These are phyloP conservation scores for Microcebus lehilahytsara DNA, from an alignment of 2,113 vertebrate genomes.

Conservation along the genomic window DNA sequence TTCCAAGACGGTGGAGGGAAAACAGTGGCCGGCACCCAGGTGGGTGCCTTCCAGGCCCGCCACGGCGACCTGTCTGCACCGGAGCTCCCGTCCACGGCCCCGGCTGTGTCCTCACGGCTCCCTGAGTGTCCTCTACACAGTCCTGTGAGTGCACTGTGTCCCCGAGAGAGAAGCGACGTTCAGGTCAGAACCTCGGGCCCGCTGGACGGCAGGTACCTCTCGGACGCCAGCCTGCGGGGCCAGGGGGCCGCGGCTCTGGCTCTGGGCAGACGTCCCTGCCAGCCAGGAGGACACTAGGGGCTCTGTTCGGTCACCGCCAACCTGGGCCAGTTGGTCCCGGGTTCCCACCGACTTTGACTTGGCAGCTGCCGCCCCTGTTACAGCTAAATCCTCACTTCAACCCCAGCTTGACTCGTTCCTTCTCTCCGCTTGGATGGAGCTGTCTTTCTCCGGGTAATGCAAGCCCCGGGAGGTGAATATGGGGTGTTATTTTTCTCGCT, in stretches of 20 bases:
- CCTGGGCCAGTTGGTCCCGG: not conserved
- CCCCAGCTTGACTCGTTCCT: not conserved
- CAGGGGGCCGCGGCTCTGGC: not conserved
- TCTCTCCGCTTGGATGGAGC: conserved; percentile 3
- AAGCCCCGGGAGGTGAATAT: not conserved
- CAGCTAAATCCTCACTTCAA: not conserved
- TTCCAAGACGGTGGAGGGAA: conserved; percentile 52
- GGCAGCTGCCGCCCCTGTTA: conserved; percentile 44
- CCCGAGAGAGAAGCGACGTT: fast-evolving
- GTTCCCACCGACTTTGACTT: conserved; percentile 64
- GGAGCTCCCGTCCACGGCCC: fast-evolving
- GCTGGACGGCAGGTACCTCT: fast-evolving
- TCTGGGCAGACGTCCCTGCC: conserved; percentile 44
- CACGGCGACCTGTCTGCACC: fast-evolving
- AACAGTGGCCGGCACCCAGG: not conserved
- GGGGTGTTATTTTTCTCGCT: conserved; percentile 45
- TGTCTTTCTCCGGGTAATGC: conserved; percentile 14
- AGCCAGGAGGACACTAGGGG: not conserved
- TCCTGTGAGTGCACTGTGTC: fast-evolving
- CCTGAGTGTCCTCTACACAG: fast-evolving
- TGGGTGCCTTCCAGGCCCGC: fast-evolving
- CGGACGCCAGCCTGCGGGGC: not conserved
- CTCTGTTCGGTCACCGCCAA: conserved; percentile 56
- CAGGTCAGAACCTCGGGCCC: fast-evolving
- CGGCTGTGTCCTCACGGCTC: fast-evolving